phyloP scores from a whole-genome alignment of 2,888 invertebrate genomes.

The Caenorhabditis wallacei region DNA sequence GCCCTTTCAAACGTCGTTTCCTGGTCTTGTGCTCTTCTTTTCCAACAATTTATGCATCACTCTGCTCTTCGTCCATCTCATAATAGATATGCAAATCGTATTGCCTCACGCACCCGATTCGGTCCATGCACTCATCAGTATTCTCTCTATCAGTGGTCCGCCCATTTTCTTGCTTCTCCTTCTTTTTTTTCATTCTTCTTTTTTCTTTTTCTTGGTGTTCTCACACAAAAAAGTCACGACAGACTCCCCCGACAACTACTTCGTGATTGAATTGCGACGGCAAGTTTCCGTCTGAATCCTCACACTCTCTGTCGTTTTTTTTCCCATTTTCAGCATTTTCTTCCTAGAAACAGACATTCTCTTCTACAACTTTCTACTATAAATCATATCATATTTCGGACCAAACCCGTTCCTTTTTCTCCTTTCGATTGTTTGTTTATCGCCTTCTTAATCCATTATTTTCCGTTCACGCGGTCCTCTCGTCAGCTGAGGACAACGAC shows the following conservation, averaged over 20 bases:
- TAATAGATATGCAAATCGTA: constrained; percentile 56
- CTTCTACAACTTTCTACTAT: neutral
- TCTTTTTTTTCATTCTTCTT: constrained; percentile 3
- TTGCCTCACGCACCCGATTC: constrained; percentile 39
- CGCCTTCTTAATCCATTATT: constrained; percentile 51
- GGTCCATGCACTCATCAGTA: constrained; percentile 48
- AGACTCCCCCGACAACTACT: neutral
- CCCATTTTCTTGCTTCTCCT: neutral
- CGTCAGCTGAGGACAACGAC: constrained; percentile 31
- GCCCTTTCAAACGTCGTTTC: neutral
- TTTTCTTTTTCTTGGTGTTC: constrained; percentile 44
- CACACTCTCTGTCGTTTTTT: constrained; percentile 4
- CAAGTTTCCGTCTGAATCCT: constrained; percentile 55
- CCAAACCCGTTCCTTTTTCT: constrained; percentile 15
- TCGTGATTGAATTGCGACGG: constrained; percentile 58
- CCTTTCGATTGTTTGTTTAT: constrained; percentile 39
- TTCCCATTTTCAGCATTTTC: constrained; percentile 39
- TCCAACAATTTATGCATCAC: constrained; percentile 37
- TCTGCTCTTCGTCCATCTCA: constrained; percentile 33
- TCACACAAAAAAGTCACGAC: constrained; percentile 37
- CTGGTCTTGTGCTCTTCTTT: constrained; percentile 15
- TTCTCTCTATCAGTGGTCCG: constrained; percentile 44
- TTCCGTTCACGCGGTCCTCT: constrained; percentile 38
- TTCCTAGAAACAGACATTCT: neutral
- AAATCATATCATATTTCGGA: constrained; percentile 42